Evolutionary conservation across 2,888 invertebrate genomes (phyloP).

Genomic region (Syritta pipiens): DNA sequence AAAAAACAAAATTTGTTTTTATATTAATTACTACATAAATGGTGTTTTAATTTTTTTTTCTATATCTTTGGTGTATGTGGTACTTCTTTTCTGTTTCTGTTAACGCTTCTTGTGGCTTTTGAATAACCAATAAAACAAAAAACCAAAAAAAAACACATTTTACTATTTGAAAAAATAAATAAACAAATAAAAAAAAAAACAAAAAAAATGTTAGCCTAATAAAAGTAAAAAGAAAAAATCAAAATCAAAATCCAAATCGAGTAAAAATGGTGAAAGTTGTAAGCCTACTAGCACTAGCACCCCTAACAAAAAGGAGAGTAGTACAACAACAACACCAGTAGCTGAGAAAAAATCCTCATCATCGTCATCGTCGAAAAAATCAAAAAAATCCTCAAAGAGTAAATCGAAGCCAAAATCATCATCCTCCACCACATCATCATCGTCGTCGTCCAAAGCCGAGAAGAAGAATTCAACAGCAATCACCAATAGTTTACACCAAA

Average conservation of each 20-base stretch:
- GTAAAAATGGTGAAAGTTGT: slow-evolving; percentile 67
- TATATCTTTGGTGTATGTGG: slow-evolving; percentile 69
- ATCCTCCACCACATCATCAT: slow-evolving; percentile 15
- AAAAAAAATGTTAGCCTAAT: slow-evolving; percentile 68
- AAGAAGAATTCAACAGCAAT: slow-evolving; percentile 34
- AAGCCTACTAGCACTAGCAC: slow-evolving; percentile 63
- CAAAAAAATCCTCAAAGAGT: slow-evolving; percentile 60
- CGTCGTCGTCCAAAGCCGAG: slow-evolving; percentile 34
- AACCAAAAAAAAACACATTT: slow-evolving; percentile 53
- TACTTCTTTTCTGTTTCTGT: slow-evolving; percentile 70
- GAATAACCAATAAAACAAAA: slow-evolving; percentile 64
- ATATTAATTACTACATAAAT: slow-evolving; percentile 63
- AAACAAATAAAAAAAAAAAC: slow-evolving; percentile 71
- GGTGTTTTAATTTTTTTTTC: slow-evolving; percentile 68
- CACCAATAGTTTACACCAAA: slow-evolving; percentile 24
- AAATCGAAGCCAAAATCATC: slow-evolving; percentile 53
- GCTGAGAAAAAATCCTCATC: slow-evolving; percentile 52
- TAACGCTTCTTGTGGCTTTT: slow-evolving; percentile 70
- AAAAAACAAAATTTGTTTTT: slow-evolving; percentile 41
- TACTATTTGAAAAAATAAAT: slow-evolving; percentile 62
- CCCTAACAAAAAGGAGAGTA: slow-evolving; percentile 68
- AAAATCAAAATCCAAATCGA: slow-evolving; percentile 63
- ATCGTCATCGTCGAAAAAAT: slow-evolving; percentile 59
- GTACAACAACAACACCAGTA: slow-evolving; percentile 67
- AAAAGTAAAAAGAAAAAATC: slow-evolving; percentile 68